Conservation (phyloP, 1,140 invertebrate species). For the Lysiphlebus fabarum region DNA sequence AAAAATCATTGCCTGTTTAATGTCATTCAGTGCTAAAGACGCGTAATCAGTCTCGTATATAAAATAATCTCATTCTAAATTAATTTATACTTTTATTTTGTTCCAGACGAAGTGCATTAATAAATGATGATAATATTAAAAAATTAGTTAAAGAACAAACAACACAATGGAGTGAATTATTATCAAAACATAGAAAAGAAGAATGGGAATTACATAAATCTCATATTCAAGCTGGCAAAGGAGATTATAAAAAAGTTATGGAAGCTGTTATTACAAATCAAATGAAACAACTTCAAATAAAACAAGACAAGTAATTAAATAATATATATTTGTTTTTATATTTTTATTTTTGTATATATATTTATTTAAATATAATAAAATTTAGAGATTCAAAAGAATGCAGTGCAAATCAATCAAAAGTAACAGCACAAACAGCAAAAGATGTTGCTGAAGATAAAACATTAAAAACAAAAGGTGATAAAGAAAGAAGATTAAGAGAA, state of each 20-base stretch:
- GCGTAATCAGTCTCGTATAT: too few species aligned
- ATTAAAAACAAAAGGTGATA: conserved; percentile 97
- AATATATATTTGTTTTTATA: conserved; percentile 11
- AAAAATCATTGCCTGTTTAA: too few species aligned
- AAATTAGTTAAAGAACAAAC: conserved; percentile 86
- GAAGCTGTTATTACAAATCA: conserved; percentile 83
- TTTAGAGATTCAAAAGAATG: conserved; percentile 90
- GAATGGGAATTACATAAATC: conserved; percentile 84
- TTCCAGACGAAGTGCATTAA: conserved; percentile 72
- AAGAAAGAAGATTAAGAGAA: conserved; percentile 88
- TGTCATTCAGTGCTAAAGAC: too few species aligned
- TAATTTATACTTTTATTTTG: conserved; percentile 25
- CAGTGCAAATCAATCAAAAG: conserved; percentile 92
- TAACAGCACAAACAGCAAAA: conserved; percentile 94
- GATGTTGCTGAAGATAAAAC: conserved; percentile 94
- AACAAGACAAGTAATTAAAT: conserved; percentile 75
- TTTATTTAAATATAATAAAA: conserved; percentile 28
- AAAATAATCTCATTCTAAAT: conserved; percentile 17
- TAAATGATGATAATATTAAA: conserved; percentile 73
- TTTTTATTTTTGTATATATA: too few species aligned
- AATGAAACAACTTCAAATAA: conserved; percentile 85
- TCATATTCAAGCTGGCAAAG: conserved; percentile 80
- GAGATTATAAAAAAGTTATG: conserved; percentile 84
- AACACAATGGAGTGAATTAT: conserved; percentile 88
- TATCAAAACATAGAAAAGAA: conserved; percentile 84